Conservation (phyloP, 2,113 vertebrate species). For the Bucco capensis region DNA sequence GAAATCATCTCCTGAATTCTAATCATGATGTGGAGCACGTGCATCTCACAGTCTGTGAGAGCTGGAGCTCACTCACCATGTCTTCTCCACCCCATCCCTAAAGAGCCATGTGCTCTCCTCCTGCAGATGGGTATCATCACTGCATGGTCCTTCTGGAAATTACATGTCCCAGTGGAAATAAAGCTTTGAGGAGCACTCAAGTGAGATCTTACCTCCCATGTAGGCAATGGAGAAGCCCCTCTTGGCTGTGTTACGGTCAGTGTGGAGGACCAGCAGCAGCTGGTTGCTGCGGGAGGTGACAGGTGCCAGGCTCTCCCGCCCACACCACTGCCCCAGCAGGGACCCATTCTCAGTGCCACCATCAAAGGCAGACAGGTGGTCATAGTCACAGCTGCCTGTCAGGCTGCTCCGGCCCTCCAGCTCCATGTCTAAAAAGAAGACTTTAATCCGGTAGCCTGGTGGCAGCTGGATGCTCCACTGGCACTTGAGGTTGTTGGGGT, state of each 20-base stretch:
- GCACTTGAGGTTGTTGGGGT: constrained; percentile 96
- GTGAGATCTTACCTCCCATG: constrained; percentile 81
- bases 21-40: rapidly evolving
- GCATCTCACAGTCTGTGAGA: rapidly evolving
- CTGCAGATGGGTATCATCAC: neutral
- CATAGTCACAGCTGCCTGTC: constrained; percentile 85
- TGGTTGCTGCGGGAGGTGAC: constrained; percentile 82
- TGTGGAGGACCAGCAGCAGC: constrained; percentile 86
- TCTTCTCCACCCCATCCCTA: neutral
- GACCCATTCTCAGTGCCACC: constrained; percentile 75
- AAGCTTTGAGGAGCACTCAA: neutral
- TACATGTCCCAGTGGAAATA: rapidly evolving
- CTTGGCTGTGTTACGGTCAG: constrained; percentile 83
- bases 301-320: constrained; percentile 71
- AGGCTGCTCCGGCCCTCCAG: constrained; percentile 88
- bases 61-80: rapidly evolving
- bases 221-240: constrained; percentile 87
- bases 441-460: constrained; percentile 81
- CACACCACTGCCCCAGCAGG: constrained; percentile 88
- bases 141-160: rapidly evolving
- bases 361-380: constrained; percentile 84
- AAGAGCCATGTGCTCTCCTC: neutral
- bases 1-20: neutral
- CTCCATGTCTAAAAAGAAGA: constrained; percentile 87
- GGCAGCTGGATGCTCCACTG: constrained; percentile 86